Conservation (phyloP, 2,797 vertebrate genomes). For the Okamejei kenojei region DNA sequence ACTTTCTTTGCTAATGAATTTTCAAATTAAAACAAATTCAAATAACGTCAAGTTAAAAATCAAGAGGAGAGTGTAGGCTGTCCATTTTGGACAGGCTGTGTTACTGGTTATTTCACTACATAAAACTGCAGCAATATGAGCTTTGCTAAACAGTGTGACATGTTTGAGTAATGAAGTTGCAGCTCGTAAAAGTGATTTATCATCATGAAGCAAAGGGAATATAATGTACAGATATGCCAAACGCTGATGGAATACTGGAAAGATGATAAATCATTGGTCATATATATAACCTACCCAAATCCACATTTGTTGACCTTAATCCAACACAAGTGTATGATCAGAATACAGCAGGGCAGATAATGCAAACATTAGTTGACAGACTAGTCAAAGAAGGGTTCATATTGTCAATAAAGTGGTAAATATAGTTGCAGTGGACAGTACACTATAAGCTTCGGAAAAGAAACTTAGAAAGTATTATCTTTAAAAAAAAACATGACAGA, state of each 20-base stretch:
- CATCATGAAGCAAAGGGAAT: slow-evolving; percentile 44
- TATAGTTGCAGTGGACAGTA: not conserved
- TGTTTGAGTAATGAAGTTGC: slow-evolving; percentile 48
- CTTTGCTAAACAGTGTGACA: slow-evolving; percentile 47
- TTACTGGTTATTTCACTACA: not conserved
- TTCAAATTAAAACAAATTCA: not conserved
- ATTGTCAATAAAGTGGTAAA: not conserved
- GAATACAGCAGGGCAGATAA: not conserved
- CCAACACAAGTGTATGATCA: slow-evolving; percentile 39
- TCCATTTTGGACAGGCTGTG: not conserved
- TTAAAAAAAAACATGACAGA: not conserved
- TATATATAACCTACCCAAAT: slow-evolving; percentile 41
- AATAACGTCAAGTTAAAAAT: not conserved
- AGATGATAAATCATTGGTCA: slow-evolving; percentile 48
- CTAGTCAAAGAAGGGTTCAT: not conserved
- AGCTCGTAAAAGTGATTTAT: slow-evolving; percentile 49
- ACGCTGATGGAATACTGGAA: slow-evolving; percentile 47
- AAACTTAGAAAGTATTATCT: not conserved
- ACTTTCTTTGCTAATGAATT: not conserved
- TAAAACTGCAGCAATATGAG: slow-evolving; percentile 40
- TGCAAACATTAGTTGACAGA: not conserved
- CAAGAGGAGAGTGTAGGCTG: not conserved
- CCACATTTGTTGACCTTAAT: slow-evolving; percentile 40
- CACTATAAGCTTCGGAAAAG: not conserved
- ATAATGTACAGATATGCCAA: slow-evolving; percentile 38